phyloP scores from a whole-genome alignment of 2,113 vertebrate species.

The Pelobates fuscus region DNA sequence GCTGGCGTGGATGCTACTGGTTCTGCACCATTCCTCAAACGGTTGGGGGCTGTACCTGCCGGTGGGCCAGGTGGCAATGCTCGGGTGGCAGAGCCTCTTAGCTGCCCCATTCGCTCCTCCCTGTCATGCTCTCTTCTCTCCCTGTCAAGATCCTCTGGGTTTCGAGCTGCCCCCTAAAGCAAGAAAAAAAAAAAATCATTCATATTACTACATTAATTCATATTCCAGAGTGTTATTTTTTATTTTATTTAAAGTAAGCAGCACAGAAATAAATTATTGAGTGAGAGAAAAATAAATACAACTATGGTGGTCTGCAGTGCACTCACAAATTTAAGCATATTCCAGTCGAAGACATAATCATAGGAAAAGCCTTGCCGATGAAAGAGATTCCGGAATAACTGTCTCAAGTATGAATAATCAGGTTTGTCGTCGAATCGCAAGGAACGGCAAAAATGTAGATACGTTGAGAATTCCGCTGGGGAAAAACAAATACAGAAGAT shows the following conservation, averaged over 20 bases:
- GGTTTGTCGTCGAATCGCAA: constrained; percentile 98
- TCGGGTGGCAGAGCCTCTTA: constrained; percentile 76
- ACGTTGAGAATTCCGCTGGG: constrained; percentile 92
- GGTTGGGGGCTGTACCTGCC: constrained; percentile 75
- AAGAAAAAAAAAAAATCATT: background rate
- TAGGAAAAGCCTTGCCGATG: constrained; percentile 97
- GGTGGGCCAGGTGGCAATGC: constrained; percentile 74
- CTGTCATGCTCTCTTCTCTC: constrained; percentile 86
- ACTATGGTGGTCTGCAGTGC: background rate
- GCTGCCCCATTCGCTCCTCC: constrained; percentile 86
- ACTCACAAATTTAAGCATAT: constrained; percentile 99
- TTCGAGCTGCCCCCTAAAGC: constrained; percentile 90
- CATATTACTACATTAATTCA: background rate
- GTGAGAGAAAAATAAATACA: too few species aligned
- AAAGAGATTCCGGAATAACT: constrained; percentile 96
- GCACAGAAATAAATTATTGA: too few species aligned
- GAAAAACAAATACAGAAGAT: constrained; percentile 20
- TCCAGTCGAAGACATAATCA: constrained; percentile 96
- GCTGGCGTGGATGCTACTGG: constrained; percentile 89
- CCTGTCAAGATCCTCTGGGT: constrained; percentile 87
- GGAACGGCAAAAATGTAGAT: constrained; percentile 97
- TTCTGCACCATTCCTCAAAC: constrained; percentile 87
- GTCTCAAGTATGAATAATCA: constrained; percentile 93
- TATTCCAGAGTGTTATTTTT: too few species aligned
- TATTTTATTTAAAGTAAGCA: too few species aligned